These are phyloP conservation scores for Cosmia pyralina DNA, from an alignment of 2,888 invertebrate species.

Conservation along the genomic window DNA sequence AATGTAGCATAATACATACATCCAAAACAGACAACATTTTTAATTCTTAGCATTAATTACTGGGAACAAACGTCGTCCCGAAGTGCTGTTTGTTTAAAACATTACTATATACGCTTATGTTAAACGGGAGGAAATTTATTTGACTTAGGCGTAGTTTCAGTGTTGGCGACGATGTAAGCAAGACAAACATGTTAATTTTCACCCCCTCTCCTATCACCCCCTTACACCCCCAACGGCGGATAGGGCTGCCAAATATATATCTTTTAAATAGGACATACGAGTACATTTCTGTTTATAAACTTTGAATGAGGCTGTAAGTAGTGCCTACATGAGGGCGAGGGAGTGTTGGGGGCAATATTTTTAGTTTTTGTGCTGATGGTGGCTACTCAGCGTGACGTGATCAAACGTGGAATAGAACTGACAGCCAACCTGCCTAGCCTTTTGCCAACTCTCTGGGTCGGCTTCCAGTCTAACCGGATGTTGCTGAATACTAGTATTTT, in stretches of 20 bases:
- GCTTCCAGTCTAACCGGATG: too few relatives aligned
- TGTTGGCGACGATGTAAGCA: conserved; percentile 88
- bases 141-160: conserved; percentile 88
- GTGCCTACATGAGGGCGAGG: background rate
- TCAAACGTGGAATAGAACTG: background rate
- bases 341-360: background rate
- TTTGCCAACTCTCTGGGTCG: too few relatives aligned
- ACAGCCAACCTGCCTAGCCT: too few relatives aligned
- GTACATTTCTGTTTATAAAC: conserved; percentile 26
- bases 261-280: conserved; percentile 45
- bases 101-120: conserved; percentile 84
- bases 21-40: conserved; percentile 72
- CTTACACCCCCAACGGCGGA: conserved; percentile 59
- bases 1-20: background rate
- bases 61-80: conserved; percentile 71
- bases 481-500: too few relatives aligned
- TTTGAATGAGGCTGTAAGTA: conserved; percentile 12
- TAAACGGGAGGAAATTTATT: conserved; percentile 88
- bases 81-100: conserved; percentile 82
- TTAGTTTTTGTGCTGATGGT: background rate
- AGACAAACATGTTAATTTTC: conserved; percentile 90
- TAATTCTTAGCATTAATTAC: conserved; percentile 87
- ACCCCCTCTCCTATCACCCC: conserved; percentile 70
- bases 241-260: conserved; percentile 58
- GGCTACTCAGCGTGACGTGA: too few relatives aligned